Conservation (phyloP, 1,140 invertebrate genomes). For the Eubasilissa regina region DNA sequence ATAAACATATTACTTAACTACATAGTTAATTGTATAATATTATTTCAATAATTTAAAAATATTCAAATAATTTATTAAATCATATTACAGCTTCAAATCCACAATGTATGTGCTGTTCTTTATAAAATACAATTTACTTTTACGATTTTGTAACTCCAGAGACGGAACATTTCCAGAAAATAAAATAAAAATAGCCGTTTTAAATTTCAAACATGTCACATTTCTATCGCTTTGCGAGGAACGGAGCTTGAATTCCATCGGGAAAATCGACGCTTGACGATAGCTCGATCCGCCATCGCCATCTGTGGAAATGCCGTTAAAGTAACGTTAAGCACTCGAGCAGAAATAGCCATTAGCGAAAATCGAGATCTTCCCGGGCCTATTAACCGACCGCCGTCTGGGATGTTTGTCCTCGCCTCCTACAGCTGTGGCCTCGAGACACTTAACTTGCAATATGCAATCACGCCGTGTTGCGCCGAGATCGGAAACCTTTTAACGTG, state of each 20-base stretch:
- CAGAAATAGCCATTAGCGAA: constrained; percentile 11
- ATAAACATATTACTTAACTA: no score
- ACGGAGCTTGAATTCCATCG: constrained; percentile 20
- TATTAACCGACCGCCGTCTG: neutral
- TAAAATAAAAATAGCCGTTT: neutral
- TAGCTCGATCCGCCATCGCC: neutral
- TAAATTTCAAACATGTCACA: neutral
- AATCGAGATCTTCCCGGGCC: neutral
- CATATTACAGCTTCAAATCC: no score
- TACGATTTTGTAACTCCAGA: no score
- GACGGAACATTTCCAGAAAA: neutral
- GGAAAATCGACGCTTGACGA: neutral
- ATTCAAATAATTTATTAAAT: no score
- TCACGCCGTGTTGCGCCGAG: constrained; percentile 1
- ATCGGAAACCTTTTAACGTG: neutral
- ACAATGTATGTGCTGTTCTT: no score
- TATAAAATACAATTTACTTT: no score
- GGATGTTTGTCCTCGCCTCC: neutral
- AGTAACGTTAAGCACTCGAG: neutral
- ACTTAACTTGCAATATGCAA: neutral
- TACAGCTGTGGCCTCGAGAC: neutral
- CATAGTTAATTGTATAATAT: no score
- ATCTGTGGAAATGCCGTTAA: neutral
- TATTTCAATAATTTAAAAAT: no score
- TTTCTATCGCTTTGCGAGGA: neutral